phyloP scores from a whole-genome alignment of 2,797 vertebrate genomes.

The Rhinophrynus dorsalis region DNA sequence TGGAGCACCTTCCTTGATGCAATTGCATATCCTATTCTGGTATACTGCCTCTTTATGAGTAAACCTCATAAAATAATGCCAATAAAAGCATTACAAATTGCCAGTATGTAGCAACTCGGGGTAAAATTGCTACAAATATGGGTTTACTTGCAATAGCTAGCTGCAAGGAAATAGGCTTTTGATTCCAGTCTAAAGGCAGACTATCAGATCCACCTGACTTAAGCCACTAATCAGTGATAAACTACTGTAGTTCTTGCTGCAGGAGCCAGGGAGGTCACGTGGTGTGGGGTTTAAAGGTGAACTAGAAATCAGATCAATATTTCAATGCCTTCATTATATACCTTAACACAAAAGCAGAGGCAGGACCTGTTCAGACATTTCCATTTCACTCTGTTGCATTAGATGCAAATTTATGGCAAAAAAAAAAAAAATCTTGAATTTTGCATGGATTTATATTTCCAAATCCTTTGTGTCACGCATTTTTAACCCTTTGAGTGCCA shows the following conservation, averaged over 20 bases:
- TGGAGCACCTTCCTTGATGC: too few species aligned
- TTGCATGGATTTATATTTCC: not conserved
- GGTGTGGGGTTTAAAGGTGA: constrained; percentile 58
- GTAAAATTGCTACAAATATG: too few species aligned
- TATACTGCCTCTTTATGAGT: too few species aligned
- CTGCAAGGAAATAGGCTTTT: not conserved
- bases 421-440: too few species aligned
- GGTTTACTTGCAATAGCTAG: not conserved
- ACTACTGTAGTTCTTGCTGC: constrained; percentile 42
- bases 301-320: constrained; percentile 31
- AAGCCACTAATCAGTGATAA: constrained; percentile 39
- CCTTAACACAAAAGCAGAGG: not conserved
- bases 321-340: constrained; percentile 15
- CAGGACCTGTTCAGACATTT: not conserved
- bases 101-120: too few species aligned
- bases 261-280: constrained; percentile 39
- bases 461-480: too few species aligned
- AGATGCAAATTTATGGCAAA: not conserved
- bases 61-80: too few species aligned
- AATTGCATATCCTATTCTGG: too few species aligned
- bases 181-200: not conserved
- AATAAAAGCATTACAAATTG: too few species aligned
- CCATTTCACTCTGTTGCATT: not conserved
- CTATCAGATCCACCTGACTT: not conserved
- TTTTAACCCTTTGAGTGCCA: too few species aligned